Evolutionary conservation across 2,797 vertebrate genomes (phyloP).

Genomic region (Anisognathus igniventris): DNA sequence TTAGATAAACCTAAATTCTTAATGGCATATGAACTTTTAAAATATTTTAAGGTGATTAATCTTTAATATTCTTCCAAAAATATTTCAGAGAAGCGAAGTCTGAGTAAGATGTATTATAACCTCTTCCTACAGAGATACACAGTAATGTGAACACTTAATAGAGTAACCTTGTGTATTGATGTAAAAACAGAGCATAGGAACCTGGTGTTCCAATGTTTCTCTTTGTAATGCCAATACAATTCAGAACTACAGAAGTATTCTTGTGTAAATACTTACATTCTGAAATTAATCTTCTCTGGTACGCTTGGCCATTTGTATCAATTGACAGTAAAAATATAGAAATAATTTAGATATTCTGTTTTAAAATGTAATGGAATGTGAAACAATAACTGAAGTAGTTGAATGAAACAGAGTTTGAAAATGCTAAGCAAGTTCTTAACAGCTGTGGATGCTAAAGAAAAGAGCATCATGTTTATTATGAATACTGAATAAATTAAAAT

Average conservation of each 20-base stretch:
- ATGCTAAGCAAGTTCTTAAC: background rate
- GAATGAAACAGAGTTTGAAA: background rate
- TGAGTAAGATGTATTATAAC: background rate
- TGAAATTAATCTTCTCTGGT: background rate
- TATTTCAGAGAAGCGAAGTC: background rate
- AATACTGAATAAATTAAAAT: background rate
- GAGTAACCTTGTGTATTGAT: background rate
- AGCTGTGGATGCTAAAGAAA: background rate
- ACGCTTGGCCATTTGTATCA: background rate
- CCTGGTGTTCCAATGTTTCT: background rate
- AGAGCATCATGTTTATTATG: background rate
- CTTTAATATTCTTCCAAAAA: slow-evolving; percentile 14
- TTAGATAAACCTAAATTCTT: background rate
- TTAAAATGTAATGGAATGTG: background rate
- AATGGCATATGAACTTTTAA: background rate
- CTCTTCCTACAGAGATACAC: background rate
- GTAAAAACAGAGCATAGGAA: background rate
- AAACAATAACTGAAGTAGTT: background rate
- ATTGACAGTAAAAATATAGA: background rate
- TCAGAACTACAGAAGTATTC: background rate
- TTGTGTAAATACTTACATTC: background rate
- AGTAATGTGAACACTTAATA: background rate
- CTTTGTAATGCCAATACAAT: background rate
- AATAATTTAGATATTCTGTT: background rate
- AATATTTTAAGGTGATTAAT: background rate